Base-by-base conservation (phyloP, 1,140 invertebrate species). In the Cydia pomonella region DNA sequence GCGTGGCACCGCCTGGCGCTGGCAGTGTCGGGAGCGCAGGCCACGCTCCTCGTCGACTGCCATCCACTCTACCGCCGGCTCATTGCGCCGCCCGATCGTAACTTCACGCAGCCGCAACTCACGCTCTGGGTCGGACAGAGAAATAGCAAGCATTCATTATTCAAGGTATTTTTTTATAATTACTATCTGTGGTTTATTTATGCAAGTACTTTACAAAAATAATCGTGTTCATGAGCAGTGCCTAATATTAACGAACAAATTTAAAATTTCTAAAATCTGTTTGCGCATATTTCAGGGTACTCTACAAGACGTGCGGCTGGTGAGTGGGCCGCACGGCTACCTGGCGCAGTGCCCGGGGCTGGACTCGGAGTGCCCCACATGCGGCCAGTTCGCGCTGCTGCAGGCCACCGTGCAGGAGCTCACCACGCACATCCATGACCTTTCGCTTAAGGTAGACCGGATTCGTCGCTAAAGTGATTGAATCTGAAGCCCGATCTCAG, bases 91-190 rank as follows among this genome's bases (percentile, higher is more conserved):
- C 95, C 96, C 7, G 96, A 97, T 90, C 94, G 95, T 53, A 96
- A 96, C 88, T 96, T 97, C 88, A 95, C 94, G 59, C 91, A 94
- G 80, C 95, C 95, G 23, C 94, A 95, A 87, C 94, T 97, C 38
- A 94, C 96, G 74, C 94, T 98, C 71, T 98, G 96, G 96, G 92
- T 98, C 63, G 97, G 97, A 74, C 97, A 98, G 92, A 95, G 97
- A 84, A 97, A 97, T 91, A 94, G 94, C 86, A 96, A 95, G 85
- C 96, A 97, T 94, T 97, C 96, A 89, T 94, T 97, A 82, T 98
- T 97, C 93, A 97, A 97, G 96, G 97, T 98, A 59, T 10, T 23
- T 0, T 7, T 18, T n/a, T 44, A 13, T 38, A 6, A 7, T 3
- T 38, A 38, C 2, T 44, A 44, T 44, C 12, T 1, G 12, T 44